Percentiles rank a stretch among this genome's conserved stretches.
Evolutionary conservation across 2,113 vertebrate genomes (phyloP).

Genomic region (Oryzias curvinotus): DNA sequence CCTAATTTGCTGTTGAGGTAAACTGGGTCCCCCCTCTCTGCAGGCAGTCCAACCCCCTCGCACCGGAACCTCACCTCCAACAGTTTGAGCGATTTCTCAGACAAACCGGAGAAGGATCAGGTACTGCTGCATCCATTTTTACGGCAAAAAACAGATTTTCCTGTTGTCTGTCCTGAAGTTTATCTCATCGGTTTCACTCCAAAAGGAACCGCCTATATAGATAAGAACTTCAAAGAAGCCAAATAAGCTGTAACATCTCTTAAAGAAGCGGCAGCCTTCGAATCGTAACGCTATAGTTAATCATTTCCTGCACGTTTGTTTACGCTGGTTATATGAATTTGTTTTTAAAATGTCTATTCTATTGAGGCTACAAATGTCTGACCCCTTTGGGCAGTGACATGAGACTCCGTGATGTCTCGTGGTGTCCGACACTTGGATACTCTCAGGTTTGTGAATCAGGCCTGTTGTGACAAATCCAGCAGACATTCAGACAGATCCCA

Average conservation of each 20-base stretch:
- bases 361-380: no score
- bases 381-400: neutral
- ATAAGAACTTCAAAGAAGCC: conserved; percentile 1
- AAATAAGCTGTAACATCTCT: conserved; percentile 34
- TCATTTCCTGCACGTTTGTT: conserved; percentile 23
- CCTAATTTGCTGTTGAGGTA: conserved; percentile 5
- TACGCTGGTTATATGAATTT: neutral
- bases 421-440: neutral
- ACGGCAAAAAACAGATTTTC: neutral
- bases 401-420: neutral
- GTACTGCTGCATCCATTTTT: conserved; percentile 65
- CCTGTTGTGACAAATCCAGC: neutral
- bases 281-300: conserved; percentile 38
- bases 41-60: conserved; percentile 89
- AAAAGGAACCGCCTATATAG: neutral
- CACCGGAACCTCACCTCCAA: conserved; percentile 93
- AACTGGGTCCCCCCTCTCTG: conserved; percentile 35
- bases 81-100: conserved; percentile 95
- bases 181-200: conserved; percentile 15
- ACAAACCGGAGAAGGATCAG: conserved; percentile 98
- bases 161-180: conserved; percentile 3
- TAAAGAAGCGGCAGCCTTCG: conserved; percentile 25
- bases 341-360: neutral
- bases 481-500: neutral
- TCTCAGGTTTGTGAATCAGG: neutral